phyloP scores from a whole-genome alignment of 2,113 vertebrate genomes.

The Rutilus rutilus region DNA sequence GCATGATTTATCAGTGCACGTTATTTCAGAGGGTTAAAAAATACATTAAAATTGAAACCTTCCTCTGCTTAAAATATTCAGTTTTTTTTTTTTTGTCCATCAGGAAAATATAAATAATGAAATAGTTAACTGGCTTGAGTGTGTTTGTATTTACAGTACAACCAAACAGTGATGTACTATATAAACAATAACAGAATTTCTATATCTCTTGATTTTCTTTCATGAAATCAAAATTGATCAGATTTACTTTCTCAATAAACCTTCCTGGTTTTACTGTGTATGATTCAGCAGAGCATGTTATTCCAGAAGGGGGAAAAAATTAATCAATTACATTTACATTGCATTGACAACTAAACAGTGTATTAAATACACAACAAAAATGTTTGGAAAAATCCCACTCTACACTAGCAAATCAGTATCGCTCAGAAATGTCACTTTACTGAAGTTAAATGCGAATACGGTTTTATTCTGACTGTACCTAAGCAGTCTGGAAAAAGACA shows the following conservation, averaged over 20 bases:
- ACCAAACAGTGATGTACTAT: neutral
- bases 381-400: neutral
- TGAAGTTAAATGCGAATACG: neutral
- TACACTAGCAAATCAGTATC: neutral
- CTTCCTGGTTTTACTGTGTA: neutral
- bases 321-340: neutral
- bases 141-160: neutral
- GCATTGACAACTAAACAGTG: neutral
- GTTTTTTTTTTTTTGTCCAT: neutral
- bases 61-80: neutral
- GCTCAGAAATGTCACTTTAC: neutral
- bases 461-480: conserved; percentile 14
- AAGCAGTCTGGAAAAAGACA: neutral
- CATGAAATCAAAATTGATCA: neutral
- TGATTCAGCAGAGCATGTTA: neutral
- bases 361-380: neutral
- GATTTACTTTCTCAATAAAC: neutral
- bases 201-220: neutral
- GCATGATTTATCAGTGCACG: neutral
- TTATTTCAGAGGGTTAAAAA: neutral
- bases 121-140: neutral
- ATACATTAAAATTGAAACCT: neutral
- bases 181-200: neutral
- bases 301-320: neutral
- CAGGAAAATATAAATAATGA: neutral